Percentiles rank a stretch among this genome's conserved stretches.
phyloP scores from a whole-genome alignment of 2,113 vertebrate genomes.

The Piliocolobus tephrosceles region DNA sequence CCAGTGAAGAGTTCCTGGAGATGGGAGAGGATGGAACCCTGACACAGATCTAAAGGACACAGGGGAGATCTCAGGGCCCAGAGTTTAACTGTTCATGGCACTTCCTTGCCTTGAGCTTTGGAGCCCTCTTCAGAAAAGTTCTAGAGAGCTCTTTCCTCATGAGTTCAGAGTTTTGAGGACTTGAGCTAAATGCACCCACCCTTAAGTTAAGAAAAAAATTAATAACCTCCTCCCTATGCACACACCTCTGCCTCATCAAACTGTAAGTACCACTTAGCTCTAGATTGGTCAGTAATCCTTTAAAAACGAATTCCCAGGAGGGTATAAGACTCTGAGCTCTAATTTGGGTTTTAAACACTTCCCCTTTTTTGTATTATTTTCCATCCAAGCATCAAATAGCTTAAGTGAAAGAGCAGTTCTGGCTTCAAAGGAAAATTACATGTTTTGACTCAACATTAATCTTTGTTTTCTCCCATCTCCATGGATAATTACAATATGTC shows the following conservation, averaged over 20 bases:
- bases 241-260: neutral
- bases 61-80: neutral
- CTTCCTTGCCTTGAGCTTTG: neutral
- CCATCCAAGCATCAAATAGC: constrained; percentile 64
- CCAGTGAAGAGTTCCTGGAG: neutral
- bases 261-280: neutral
- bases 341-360: neutral
- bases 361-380: constrained; percentile 40
- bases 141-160: neutral
- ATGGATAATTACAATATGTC: constrained; percentile 81
- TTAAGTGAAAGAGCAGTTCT: constrained; percentile 67
- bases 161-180: neutral
- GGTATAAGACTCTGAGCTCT: neutral
- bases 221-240: neutral
- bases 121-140: neutral
- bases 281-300: constrained; percentile 2
- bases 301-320: constrained; percentile 13
- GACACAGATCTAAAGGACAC: neutral
- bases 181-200: neutral
- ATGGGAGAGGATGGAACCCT: fast-evolving
- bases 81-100: neutral
- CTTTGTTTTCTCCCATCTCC: constrained; percentile 66
- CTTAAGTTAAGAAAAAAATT: neutral
- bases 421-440: constrained; percentile 81
- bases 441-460: constrained; percentile 81